phyloP scores from a whole-genome alignment of 2,888 invertebrate species.

The Apomyelois bistriatella region DNA sequence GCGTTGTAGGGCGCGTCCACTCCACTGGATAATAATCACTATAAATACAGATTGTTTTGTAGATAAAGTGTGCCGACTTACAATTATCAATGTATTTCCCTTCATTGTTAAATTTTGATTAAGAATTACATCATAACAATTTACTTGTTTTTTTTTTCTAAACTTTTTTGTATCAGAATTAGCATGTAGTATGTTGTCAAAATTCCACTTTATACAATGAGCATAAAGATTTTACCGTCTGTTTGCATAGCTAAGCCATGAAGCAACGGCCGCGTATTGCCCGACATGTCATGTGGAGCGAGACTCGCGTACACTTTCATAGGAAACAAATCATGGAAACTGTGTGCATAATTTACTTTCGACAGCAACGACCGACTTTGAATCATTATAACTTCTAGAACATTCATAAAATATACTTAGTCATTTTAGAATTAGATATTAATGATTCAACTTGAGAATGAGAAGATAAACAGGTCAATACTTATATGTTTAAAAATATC shows the following conservation, averaged over 20 bases:
- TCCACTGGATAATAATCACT: slow-evolving; percentile 71
- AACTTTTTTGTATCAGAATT: no score
- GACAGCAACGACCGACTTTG: not conserved
- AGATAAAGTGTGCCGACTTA: slow-evolving; percentile 36
- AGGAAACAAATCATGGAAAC: slow-evolving; percentile 53
- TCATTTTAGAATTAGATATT: no score
- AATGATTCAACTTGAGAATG: no score
- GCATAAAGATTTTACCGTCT: slow-evolving; percentile 15
- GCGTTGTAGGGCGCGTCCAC: slow-evolving; percentile 38
- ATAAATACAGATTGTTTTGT: slow-evolving; percentile 57
- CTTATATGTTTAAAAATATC: not conserved
- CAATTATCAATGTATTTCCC: not conserved
- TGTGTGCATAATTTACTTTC: slow-evolving; percentile 7
- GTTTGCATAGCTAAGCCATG: slow-evolving; percentile 59
- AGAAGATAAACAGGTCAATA: not conserved
- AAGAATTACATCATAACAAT: no score
- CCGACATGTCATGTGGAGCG: slow-evolving; percentile 76
- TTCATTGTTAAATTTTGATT: no score
- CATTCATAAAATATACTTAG: not conserved
- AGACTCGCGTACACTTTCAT: slow-evolving; percentile 64
- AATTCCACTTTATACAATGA: slow-evolving; percentile 17
- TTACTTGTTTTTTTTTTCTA: no score
- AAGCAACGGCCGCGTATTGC: slow-evolving; percentile 36
- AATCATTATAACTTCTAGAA: not conserved
- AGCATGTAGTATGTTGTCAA: slow-evolving; percentile 3